These are phyloP conservation scores for Botrylloides violaceus DNA, from an alignment of 23 tunicate genomes.

Conservation along the genomic window DNA sequence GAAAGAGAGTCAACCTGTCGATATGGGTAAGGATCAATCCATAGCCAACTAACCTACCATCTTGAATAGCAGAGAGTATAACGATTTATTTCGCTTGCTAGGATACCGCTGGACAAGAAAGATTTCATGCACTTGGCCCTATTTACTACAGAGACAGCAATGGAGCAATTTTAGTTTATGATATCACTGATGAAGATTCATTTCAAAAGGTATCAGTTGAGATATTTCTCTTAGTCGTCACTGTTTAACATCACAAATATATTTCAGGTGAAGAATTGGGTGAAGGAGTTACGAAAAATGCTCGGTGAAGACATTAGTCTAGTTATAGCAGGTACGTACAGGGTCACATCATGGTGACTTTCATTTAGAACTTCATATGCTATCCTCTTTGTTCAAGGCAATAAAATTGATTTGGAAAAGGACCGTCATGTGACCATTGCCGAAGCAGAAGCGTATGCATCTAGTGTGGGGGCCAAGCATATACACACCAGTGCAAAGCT, in stretches of 20 bases:
- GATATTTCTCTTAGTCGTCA: not conserved
- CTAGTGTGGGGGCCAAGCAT: conserved; percentile 91
- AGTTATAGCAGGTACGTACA: conserved; percentile 69
- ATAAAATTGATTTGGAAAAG: conserved; percentile 86
- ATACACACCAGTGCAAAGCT: conserved; percentile 92
- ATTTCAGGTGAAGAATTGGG: conserved; percentile 92
- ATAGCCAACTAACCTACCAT: not conserved
- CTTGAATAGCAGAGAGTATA: not conserved
- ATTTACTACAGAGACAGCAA: conserved; percentile 89
- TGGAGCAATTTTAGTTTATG: conserved; percentile 91
- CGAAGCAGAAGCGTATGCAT: conserved; percentile 90
- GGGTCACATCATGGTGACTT: not conserved
- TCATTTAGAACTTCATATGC: not conserved
- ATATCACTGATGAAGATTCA: conserved; percentile 94
- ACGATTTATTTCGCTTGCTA: conserved; percentile 5
- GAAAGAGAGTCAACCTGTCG: conserved; percentile 71
- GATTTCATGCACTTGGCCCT: conserved; percentile 95
- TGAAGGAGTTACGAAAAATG: conserved; percentile 89
- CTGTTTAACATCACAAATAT: too few relatives aligned
- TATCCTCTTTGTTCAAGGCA: conserved; percentile 29
- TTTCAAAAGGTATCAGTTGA: conserved; percentile 62
- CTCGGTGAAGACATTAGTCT: conserved; percentile 85
- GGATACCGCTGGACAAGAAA: conserved; percentile 97
- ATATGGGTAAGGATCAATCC: conserved; percentile 66
- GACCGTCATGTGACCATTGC: conserved; percentile 73